These are phyloP conservation scores for Umimayanthus kanabou DNA, from an alignment of 92 coral and sea anemone species.

Conservation along the genomic window DNA sequence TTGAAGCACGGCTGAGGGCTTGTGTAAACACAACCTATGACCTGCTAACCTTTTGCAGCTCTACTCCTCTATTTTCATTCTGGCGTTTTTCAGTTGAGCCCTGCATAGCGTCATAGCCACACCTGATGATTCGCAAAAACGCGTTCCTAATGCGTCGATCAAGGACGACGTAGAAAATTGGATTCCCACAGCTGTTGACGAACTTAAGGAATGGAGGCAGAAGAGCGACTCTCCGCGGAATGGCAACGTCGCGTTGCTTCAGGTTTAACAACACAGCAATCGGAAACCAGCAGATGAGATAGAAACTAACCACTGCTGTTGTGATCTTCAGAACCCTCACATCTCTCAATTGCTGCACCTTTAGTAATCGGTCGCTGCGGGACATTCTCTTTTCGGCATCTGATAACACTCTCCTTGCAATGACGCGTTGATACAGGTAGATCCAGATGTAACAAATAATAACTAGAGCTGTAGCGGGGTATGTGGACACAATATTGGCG, in stretches of 20 bases:
- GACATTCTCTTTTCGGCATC: not conserved
- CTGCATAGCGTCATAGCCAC: not conserved
- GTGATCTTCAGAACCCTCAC: conserved; percentile 12
- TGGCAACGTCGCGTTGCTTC: not conserved
- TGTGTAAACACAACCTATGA: too few species aligned
- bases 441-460: conserved; percentile 28
- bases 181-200: conserved; percentile 37
- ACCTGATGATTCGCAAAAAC: not conserved
- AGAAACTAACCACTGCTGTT: conserved; percentile 2
- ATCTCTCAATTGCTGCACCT: not conserved
- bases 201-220: conserved; percentile 33
- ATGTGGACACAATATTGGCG: conserved; percentile 13
- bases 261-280: conserved; percentile 30
- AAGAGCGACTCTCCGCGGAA: not conserved
- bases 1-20: too few species aligned
- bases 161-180: conserved; percentile 19
- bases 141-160: conserved; percentile 21
- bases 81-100: not conserved
- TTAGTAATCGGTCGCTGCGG: not conserved
- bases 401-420: not conserved
- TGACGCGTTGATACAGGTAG: not conserved
- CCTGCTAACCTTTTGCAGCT: not conserved
- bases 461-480: conserved; percentile 20
- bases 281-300: conserved; percentile 35
- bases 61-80: not conserved